Conservation (phyloP, 2,888 invertebrate genomes). For the Xanthostigma xanthostigma region DNA sequence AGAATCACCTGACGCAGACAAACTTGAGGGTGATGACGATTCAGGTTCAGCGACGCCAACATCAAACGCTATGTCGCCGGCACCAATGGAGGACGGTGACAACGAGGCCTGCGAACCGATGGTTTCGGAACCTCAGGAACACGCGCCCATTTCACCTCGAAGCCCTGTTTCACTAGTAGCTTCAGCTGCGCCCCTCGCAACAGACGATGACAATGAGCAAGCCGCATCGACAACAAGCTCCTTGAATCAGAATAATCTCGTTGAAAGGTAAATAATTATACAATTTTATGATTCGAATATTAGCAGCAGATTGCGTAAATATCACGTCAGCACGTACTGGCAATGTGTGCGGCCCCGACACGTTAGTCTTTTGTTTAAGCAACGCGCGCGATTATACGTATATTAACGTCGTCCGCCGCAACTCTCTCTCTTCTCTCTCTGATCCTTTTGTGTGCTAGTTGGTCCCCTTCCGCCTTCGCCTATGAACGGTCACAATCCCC, state of each 20-base stretch:
- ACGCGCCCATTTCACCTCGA: background rate
- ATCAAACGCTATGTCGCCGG: conserved; percentile 25
- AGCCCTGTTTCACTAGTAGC: background rate
- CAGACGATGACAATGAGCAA: background rate
- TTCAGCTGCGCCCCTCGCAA: background rate
- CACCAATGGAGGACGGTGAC: conserved; percentile 24
- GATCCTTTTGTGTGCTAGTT: too few relatives aligned
- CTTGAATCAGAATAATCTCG: conserved; percentile 1
- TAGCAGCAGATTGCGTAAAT: too few relatives aligned
- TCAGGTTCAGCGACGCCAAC: conserved; percentile 26
- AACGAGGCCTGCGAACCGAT: background rate
- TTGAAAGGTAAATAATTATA: conserved; percentile 1
- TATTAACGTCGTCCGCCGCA: too few relatives aligned
- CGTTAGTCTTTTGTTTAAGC: too few relatives aligned
- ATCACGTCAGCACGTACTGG: too few relatives aligned
- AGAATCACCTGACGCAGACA: conserved; percentile 27
- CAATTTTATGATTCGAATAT: too few relatives aligned
- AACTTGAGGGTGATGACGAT: conserved; percentile 29
- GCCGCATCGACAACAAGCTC: background rate
- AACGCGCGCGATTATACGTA: too few relatives aligned
- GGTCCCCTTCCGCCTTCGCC: too few relatives aligned
- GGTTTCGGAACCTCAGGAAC: conserved; percentile 1
- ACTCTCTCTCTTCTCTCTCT: too few relatives aligned
- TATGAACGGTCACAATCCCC: too few relatives aligned
- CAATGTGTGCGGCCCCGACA: too few relatives aligned